Base-by-base conservation (phyloP, 2,888 invertebrate species). In the Laspeyria flexula region DNA sequence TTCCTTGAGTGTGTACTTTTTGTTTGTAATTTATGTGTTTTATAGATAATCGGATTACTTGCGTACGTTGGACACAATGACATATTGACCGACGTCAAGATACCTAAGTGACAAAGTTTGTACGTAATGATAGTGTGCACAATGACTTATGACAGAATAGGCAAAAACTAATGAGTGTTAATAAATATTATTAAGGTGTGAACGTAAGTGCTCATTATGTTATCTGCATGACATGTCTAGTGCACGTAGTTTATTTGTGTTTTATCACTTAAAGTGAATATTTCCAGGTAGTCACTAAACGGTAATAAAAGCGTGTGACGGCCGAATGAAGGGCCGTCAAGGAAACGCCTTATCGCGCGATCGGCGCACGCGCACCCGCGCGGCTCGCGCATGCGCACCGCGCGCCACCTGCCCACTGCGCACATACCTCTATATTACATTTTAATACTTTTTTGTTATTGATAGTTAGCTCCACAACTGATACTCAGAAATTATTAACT, bases 291-390 rank as follows among this genome's bases (percentile, higher is more conserved):
- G 42, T 43, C 29, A 54, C 65, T 58, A 71, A 64, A 69, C 63
- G 45, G 61, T 63, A 65, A 75, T 79, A 79, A 73, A 75, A 76
- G 76, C 71, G 75, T 79, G 82, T 83, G 65, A 64, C 80, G 70
- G 68, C 76, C 72, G 70, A 77, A 78, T 77, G 71, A 74, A 71
- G 70, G 71, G 73, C 77, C 81, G 79, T 58, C 66, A 62, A 71
- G 66, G 67, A 70, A 68, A 60, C 58, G 56, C 75, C 65, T 64
- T 77, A 76, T 77, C 78, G 50, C 77, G 50, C 49, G 60, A 64
- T 63, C 60, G 64, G 51, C 62, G 68, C 60, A 50, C 67, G 70
- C 68, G 68, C 70, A 60, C 52, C 39, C 45, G 49, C 85, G 86
- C 35, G 30, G 23, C 38, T 65, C 75, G 68, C 79, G 69, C 87